Conservation (phyloP, 2,113 vertebrate species). For the Scomber japonicus region DNA sequence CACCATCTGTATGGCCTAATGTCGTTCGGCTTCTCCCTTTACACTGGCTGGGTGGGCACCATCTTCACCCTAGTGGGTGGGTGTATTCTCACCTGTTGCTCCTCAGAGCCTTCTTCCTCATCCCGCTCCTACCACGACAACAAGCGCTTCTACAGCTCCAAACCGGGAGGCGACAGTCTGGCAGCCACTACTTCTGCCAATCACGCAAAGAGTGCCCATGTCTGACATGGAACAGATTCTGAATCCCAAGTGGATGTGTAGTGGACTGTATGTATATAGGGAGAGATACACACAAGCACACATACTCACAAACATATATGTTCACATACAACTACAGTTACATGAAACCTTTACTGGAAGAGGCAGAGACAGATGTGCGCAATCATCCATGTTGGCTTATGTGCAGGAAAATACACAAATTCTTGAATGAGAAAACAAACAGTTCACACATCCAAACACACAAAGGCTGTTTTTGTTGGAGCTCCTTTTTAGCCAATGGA, state of each 20-base stretch:
- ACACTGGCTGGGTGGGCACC: constrained; percentile 94
- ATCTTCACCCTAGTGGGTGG: constrained; percentile 92
- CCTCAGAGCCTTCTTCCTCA: constrained; percentile 80
- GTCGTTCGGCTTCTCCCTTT: constrained; percentile 96
- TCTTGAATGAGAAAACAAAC: constrained; percentile 5
- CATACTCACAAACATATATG: constrained; percentile 4
- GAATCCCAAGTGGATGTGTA: not conserved
- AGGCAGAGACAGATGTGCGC: constrained; percentile 10
- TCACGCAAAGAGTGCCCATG: constrained; percentile 97
- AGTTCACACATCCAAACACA: constrained; percentile 15
- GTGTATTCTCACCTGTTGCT: constrained; percentile 90
- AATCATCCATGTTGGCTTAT: not conserved
- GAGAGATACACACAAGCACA: constrained; percentile 27
- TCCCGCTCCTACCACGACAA: constrained; percentile 89
- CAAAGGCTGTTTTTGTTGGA: constrained; percentile 40
- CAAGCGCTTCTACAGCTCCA: constrained; percentile 96
- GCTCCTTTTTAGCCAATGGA: not conserved
- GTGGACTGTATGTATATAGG: constrained; percentile 49
- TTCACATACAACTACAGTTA: not conserved
- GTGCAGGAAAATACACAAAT: constrained; percentile 4
- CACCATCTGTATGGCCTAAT: constrained; percentile 91
- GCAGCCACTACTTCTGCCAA: constrained; percentile 82
- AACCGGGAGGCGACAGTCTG: constrained; percentile 80
- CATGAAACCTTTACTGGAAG: constrained; percentile 1
- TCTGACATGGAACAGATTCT: constrained; percentile 79